Percentiles rank a stretch among this genome's conserved stretches.
Evolutionary conservation across 1,140 invertebrate species (phyloP).

Genomic region (Bombus polaris): DNA sequence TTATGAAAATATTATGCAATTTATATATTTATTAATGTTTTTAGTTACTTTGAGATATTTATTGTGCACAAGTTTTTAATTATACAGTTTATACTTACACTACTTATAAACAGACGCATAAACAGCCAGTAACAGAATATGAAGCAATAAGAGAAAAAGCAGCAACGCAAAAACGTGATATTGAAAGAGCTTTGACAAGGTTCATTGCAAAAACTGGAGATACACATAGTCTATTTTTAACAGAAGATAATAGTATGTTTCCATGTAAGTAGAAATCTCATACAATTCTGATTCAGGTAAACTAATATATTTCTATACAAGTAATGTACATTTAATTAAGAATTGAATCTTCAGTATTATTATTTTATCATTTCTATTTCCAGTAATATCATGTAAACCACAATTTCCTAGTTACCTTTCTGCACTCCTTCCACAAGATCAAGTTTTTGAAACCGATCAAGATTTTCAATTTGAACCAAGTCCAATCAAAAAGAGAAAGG

Average conservation of each 20-base stretch:
- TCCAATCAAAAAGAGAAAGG: constrained; percentile 85
- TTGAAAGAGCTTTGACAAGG: constrained; percentile 95
- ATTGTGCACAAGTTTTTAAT: background rate
- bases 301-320: constrained; percentile 9
- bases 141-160: constrained; percentile 97
- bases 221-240: constrained; percentile 94
- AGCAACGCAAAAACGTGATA: constrained; percentile 95
- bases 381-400: constrained; percentile 94
- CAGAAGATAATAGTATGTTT: constrained; percentile 93
- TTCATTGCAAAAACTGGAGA: constrained; percentile 97
- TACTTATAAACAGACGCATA: constrained; percentile 89
- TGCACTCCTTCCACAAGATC: constrained; percentile 95
- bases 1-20: background rate
- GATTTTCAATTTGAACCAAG: constrained; percentile 87
- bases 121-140: constrained; percentile 98
- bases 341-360: constrained; percentile 21
- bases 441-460: constrained; percentile 96
- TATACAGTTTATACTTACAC: background rate
- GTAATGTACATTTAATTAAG: constrained; percentile 5
- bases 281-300: background rate
- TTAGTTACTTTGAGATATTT: background rate
- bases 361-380: constrained; percentile 70
- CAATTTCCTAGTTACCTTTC: constrained; percentile 92
- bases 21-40: constrained; percentile 5
- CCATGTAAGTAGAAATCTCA: constrained; percentile 86